Evolutionary conservation across 64 coral and sea anemone species (phyloP), one percentile per base, ranked within the genome.

Genomic region (Montipora cactus): DNA sequence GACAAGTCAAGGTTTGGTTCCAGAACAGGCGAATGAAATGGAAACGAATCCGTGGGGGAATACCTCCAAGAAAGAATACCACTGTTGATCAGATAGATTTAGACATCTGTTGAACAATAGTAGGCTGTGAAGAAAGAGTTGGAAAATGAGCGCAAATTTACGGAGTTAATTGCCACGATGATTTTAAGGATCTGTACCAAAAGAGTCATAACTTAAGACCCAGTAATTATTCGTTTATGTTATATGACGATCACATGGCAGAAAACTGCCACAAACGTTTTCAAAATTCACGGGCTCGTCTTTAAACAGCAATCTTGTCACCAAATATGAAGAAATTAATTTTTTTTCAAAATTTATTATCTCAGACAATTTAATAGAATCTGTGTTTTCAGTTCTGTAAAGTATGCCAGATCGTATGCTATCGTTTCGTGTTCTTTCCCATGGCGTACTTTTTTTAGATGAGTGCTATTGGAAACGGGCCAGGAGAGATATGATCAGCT

Each of bases 1-100:
- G 92, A 53, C 92, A 93, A 88, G 92, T 93, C 0, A 93, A 93
- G 20, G 92, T 93, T 3, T 93, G 92, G 92, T 93, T 93, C 15
- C 92, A 93, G 70, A 93, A 93, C 68, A 59, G 92, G 68, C 75
- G 92, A 12, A 93, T 93, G 92, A 93, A 93, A 8, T 93, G 92
- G 92, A 93, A 93, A 19, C 44, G 92, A 45, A 47, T 79, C 1
- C 83, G 92, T 21, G 92, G 92, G 3, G 81, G 69, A 68, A 71
- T 75, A 44, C 51, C 91, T 0, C 75, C 75, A 0, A 87, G 83
- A 74, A 93, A 87, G 19, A 59, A 50, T 0, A 47, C 3, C 3
- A 6, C 18, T 5, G 22, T 44, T 16, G 82, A 86, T 20, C 82
- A 86, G 19, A 86, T 86, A 45, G 82, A 86, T 48, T 70, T 86